Evolutionary conservation across 1,140 invertebrate genomes (phyloP), one percentile per base, ranked within the genome.

Genomic region (Drosophila pseudoobscura): DNA sequence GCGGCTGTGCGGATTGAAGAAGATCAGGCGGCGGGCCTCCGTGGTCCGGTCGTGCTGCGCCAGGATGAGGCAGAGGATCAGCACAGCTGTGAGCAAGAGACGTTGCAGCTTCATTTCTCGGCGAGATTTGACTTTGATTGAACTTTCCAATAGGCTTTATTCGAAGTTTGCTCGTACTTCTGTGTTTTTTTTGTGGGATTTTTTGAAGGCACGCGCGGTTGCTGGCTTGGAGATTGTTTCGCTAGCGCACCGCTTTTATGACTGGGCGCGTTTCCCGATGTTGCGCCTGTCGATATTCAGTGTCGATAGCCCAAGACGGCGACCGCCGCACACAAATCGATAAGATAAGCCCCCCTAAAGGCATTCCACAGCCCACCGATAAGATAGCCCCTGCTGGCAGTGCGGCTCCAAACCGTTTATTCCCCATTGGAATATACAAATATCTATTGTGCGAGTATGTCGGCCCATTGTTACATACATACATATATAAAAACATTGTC

Each of bases 11-110:
- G 74, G 72, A 51, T 60, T 85, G 45, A 75, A 90, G 60, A 90
- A 90, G 54, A 90, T 80, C 5, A 90, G 62, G 1, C 73, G 68
- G 0, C 56, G 66, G 15, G 75, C 75, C 35, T 75, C 65, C 45
- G 72, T 60, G 0, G 39, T 24, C n/a, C 65, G 31, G 3, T 66
- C 35, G 22, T 71, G 55, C 8, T 78, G 69, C 8, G 62, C 24
- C 31, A 90, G 24, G 5, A 90, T 45, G 3, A 80, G n/a, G 8
- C 46, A 44, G 0, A 80, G 20, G 0, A 61, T 22, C 9, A 76
- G 56, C n/a, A 63, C 49, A 26, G 69, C 22, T 2, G 53, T 20
- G 3, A 78, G 9, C 7, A 85, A 20, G 41, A 87, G 35, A 11
- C 68, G 68, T 11, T 75, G 70, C 47, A 78, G 13, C 50, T 80